These are phyloP conservation scores for Schizothorax lantsangensis DNA, from an alignment of 2,797 vertebrate genomes.

Conservation along the genomic window DNA sequence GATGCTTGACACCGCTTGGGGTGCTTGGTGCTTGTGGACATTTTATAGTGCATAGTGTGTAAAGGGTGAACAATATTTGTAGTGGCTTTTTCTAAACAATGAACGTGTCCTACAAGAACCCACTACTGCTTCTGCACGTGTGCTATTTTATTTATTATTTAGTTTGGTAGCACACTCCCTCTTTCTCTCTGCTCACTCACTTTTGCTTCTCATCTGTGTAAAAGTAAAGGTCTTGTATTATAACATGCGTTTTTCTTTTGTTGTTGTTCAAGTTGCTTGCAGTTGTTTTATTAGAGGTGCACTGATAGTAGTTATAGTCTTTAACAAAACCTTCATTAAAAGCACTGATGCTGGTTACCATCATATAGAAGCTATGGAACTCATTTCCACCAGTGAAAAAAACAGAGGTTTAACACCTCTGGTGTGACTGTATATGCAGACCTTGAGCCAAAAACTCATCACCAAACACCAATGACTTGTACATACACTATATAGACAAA, in stretches of 20 bases:
- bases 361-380: not conserved
- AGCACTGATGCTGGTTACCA: not conserved
- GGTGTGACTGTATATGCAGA: no score
- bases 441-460: no score
- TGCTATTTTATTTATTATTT: constrained; percentile 33
- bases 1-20: constrained; percentile 59
- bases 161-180: constrained; percentile 54
- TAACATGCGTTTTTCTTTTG: not conserved
- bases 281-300: constrained; percentile 58
- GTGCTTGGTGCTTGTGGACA: constrained; percentile 65
- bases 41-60: constrained; percentile 32
- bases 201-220: constrained; percentile 6
- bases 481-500: no score
- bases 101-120: constrained; percentile 10
- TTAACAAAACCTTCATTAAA: not conserved
- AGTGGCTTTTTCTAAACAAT: not conserved
- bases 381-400: not conserved
- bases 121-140: constrained; percentile 36
- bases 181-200: constrained; percentile 7
- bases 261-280: constrained; percentile 60
- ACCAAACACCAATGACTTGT: no score
- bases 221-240: constrained; percentile 11
- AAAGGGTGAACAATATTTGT: not conserved
- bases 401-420: no score
- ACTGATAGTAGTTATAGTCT: not conserved